Evolutionary conservation across 2,888 invertebrate genomes (phyloP).

Genomic region (Amiota minor): DNA sequence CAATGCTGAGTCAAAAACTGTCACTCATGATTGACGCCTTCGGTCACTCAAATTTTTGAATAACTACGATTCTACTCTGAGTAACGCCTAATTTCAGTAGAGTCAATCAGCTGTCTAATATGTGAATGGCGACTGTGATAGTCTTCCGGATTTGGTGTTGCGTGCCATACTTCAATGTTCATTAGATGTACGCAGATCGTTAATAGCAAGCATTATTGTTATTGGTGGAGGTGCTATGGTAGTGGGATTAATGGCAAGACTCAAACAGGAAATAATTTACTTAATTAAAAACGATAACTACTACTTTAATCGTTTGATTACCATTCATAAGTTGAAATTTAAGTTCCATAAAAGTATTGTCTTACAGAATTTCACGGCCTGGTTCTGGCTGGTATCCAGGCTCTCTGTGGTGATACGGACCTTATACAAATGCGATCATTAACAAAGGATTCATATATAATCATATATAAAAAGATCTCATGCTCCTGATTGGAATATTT

Average conservation of each 20-base stretch:
- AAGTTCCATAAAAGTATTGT: slow-evolving; percentile 88
- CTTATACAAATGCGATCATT: slow-evolving; percentile 81
- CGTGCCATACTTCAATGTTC: slow-evolving; percentile 88
- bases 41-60: too few species aligned
- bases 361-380: slow-evolving; percentile 86
- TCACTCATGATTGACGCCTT: too few species aligned
- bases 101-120: too few species aligned
- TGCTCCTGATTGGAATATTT: slow-evolving; percentile 86
- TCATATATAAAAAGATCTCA: slow-evolving; percentile 79
- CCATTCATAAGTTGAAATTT: slow-evolving; percentile 74
- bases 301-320: slow-evolving; percentile 77
- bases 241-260: slow-evolving; percentile 86
- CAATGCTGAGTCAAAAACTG: too few species aligned
- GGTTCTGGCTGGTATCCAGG: slow-evolving; percentile 95
- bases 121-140: slow-evolving; percentile 86
- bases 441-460: slow-evolving; percentile 84
- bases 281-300: slow-evolving; percentile 77
- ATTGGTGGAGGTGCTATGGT: slow-evolving; percentile 90
- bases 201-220: slow-evolving; percentile 89
- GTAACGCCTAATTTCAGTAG: too few species aligned
- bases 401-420: slow-evolving; percentile 85
- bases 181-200: slow-evolving; percentile 83
- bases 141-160: slow-evolving; percentile 88
- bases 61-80: too few species aligned
- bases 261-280: slow-evolving; percentile 83